A percentile compares a stretch with the other conserved stretches of the same genome.
Evolutionary conservation across 2,888 invertebrate genomes (phyloP).

Genomic region (Drosophila kanekoi): DNA sequence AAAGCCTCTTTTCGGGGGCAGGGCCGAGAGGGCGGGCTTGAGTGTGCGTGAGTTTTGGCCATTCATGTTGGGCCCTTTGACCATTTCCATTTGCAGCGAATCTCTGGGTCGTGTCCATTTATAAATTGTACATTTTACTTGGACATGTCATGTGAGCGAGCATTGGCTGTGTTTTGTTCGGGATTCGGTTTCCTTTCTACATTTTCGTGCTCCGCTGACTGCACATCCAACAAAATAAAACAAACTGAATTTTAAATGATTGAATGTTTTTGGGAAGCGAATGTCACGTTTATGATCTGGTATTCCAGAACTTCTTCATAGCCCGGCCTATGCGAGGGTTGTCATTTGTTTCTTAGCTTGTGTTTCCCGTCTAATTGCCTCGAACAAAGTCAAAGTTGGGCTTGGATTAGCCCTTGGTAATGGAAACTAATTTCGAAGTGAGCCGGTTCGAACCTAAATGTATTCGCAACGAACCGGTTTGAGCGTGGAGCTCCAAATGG

Average conservation of each 20-base stretch:
- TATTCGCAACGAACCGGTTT: too few relatives aligned
- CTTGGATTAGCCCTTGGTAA: not conserved
- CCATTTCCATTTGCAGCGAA: constrained; percentile 59
- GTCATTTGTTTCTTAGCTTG: too few relatives aligned
- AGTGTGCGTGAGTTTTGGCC: constrained; percentile 69
- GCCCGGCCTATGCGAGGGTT: too few relatives aligned
- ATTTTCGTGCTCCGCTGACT: constrained; percentile 10
- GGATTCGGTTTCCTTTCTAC: constrained; percentile 28
- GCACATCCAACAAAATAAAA: constrained; percentile 35
- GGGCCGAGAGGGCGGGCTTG: not conserved
- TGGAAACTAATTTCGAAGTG: not conserved
- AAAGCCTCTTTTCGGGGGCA: constrained; percentile 16
- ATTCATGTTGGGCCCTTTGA: constrained; percentile 43
- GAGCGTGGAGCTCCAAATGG: too few relatives aligned
- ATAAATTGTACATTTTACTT: constrained; percentile 38
- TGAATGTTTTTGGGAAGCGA: not conserved
- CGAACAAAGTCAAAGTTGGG: not conserved
- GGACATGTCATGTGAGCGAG: constrained; percentile 26
- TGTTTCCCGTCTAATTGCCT: too few relatives aligned
- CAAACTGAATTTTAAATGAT: not conserved
- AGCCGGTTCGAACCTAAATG: too few relatives aligned
- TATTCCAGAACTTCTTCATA: not conserved
- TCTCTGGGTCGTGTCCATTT: constrained; percentile 46
- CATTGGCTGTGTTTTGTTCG: constrained; percentile 12
- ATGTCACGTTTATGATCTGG: not conserved